phyloP scores from a whole-genome alignment of 2,113 vertebrate species.

The Gopherus evgoodei region DNA sequence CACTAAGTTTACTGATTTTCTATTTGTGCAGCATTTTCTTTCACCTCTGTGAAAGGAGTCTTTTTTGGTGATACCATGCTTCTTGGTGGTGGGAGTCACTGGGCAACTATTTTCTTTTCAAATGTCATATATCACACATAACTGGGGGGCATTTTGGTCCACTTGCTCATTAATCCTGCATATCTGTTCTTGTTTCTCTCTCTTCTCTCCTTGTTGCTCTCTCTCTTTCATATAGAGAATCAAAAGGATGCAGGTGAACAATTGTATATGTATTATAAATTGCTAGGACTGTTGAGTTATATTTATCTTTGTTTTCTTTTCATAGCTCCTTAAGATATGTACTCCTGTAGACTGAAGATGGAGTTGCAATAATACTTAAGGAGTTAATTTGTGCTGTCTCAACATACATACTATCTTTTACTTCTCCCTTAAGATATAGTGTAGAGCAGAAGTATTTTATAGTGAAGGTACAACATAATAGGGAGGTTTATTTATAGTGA shows the following conservation, averaged over 20 bases:
- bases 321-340: slow-evolving; percentile 85
- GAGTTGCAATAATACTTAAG: slow-evolving; percentile 86
- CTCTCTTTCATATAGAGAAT: slow-evolving; percentile 95
- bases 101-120: slow-evolving; percentile 76
- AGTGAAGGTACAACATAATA: slow-evolving; percentile 29
- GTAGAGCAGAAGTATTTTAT: slow-evolving; percentile 59
- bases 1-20: slow-evolving; percentile 80
- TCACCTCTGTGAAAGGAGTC: slow-evolving; percentile 80
- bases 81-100: slow-evolving; percentile 73
- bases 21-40: slow-evolving; percentile 81
- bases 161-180: slow-evolving; percentile 90
- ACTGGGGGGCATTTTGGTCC: slow-evolving; percentile 83
- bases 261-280: slow-evolving; percentile 94
- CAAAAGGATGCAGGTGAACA: slow-evolving; percentile 95
- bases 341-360: slow-evolving; percentile 79
- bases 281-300: slow-evolving; percentile 85
- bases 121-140: slow-evolving; percentile 83
- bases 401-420: slow-evolving; percentile 64
- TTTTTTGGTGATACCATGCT: slow-evolving; percentile 79
- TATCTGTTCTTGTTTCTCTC: slow-evolving; percentile 92
- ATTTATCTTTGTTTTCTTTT: slow-evolving; percentile 79
- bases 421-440: slow-evolving; percentile 49
- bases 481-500: not conserved
- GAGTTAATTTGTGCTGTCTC: slow-evolving; percentile 91
- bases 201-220: slow-evolving; percentile 89